These are phyloP conservation scores for Corapipo altera DNA, from an alignment of 2,113 vertebrate species.

Conservation along the genomic window DNA sequence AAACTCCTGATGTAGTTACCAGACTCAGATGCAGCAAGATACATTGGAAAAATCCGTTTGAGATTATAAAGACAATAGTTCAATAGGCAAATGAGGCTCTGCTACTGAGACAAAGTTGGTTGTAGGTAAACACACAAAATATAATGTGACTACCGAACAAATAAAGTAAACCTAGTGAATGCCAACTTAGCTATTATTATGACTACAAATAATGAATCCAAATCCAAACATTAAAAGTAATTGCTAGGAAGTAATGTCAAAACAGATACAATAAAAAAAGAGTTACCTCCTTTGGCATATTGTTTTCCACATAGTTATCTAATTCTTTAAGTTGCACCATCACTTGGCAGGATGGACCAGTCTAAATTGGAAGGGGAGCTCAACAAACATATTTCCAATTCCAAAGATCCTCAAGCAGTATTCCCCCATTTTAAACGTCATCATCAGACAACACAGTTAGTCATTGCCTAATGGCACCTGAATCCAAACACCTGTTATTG, in stretches of 20 bases:
- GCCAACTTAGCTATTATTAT: neutral
- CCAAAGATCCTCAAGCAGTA: slow-evolving; percentile 4
- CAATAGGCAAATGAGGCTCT: neutral
- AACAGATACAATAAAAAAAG: neutral
- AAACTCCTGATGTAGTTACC: neutral
- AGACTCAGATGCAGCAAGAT: neutral
- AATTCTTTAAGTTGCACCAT: neutral
- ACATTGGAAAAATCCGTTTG: neutral
- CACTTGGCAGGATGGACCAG: neutral
- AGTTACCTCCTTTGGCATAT: neutral
- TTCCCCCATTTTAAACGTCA: neutral
- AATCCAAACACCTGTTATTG: slow-evolving; percentile 3
- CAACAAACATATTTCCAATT: slow-evolving; percentile 26
- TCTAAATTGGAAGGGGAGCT: neutral
- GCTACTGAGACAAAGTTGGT: neutral
- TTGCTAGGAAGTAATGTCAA: neutral
- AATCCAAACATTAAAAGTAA: neutral
- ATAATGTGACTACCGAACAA: neutral
- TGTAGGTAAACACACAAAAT: neutral
- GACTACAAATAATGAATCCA: neutral
- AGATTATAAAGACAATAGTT: neutral
- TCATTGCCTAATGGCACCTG: neutral
- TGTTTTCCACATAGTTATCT: neutral
- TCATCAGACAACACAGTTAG: neutral
- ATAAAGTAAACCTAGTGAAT: neutral